A percentile compares a stretch with the other conserved stretches of the same genome.
phyloP scores from a whole-genome alignment of 2,888 invertebrate species.

The Acrocyrtus sp. region DNA sequence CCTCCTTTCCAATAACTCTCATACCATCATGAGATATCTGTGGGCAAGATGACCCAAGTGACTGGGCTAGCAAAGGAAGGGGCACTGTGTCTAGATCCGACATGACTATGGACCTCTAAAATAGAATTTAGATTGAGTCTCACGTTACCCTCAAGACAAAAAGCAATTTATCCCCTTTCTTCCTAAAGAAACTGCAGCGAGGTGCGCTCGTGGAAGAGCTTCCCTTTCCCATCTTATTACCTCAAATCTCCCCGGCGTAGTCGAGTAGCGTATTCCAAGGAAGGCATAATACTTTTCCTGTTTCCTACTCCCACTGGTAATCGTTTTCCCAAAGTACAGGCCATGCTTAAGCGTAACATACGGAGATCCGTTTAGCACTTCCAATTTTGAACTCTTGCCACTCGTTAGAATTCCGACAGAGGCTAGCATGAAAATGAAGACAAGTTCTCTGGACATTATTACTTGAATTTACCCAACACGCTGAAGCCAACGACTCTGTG shows the following conservation, averaged over 20 bases:
- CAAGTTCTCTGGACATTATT: no score
- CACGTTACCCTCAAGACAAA: background rate
- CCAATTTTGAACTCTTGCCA: no score
- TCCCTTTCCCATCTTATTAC: conserved; percentile 5
- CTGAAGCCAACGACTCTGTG: no score
- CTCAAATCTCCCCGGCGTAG: conserved; percentile 45
- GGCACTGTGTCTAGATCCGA: conserved; percentile 28
- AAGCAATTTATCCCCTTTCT: background rate
- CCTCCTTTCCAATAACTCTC: conserved; percentile 30
- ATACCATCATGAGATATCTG: conserved; percentile 21
- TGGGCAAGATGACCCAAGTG: conserved; percentile 40
- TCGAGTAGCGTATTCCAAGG: conserved; percentile 50
- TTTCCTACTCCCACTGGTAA: conserved; percentile 11
- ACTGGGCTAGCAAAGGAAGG: conserved; percentile 30
- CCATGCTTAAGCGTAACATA: conserved; percentile 45
- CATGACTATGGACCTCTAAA: conserved; percentile 32
- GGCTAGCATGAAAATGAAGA: no score
- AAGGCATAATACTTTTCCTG: conserved; percentile 43
- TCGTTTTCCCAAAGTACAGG: conserved; percentile 37
- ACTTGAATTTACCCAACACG: no score
- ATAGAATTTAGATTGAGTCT: background rate
- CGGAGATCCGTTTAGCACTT: conserved; percentile 44
- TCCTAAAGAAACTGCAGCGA: background rate
- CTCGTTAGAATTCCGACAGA: no score
- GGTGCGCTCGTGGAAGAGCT: background rate